Evolutionary conservation across 1,140 invertebrate species (phyloP).

Genomic region (Chionoecetes opilio): DNA sequence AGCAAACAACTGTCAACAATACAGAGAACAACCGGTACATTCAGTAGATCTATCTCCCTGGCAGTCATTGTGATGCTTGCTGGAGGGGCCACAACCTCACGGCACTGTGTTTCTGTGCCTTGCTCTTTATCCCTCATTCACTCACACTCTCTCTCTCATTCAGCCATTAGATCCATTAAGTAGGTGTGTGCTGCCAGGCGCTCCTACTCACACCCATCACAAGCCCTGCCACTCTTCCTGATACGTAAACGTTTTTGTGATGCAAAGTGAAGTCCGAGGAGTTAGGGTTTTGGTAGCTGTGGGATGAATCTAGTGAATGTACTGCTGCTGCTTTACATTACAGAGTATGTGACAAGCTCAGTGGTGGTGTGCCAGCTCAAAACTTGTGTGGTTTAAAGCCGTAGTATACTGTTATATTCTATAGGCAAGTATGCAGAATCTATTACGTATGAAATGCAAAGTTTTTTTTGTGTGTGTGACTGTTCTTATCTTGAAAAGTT

Average conservation of each 20-base stretch:
- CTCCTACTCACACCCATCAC: neutral
- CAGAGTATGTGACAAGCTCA: constrained; percentile 68
- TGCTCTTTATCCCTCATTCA: no score
- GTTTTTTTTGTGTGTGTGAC: constrained; percentile 24
- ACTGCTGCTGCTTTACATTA: constrained; percentile 65
- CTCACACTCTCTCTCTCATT: no score
- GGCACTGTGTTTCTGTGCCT: no score
- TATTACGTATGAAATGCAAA: constrained; percentile 8
- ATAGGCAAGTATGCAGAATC: neutral
- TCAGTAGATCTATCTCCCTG: constrained; percentile 69
- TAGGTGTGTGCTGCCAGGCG: constrained; percentile 40
- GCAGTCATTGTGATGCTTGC: no score
- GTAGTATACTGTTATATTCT: neutral
- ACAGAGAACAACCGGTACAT: constrained; percentile 76
- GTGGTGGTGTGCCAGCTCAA: constrained; percentile 48
- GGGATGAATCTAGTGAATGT: constrained; percentile 76
- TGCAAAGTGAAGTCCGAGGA: no score
- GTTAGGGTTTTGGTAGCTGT: neutral
- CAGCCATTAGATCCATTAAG: constrained; percentile 55
- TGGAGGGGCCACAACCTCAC: no score
- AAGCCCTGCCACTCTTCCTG: constrained; percentile 44
- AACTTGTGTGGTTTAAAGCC: constrained; percentile 43
- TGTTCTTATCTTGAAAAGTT: neutral
- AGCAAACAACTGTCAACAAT: constrained; percentile 75
- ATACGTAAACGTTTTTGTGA: neutral